Evolutionary conservation across 2,797 vertebrate genomes (phyloP).

Genomic region (Yasuhikotakia modesta): DNA sequence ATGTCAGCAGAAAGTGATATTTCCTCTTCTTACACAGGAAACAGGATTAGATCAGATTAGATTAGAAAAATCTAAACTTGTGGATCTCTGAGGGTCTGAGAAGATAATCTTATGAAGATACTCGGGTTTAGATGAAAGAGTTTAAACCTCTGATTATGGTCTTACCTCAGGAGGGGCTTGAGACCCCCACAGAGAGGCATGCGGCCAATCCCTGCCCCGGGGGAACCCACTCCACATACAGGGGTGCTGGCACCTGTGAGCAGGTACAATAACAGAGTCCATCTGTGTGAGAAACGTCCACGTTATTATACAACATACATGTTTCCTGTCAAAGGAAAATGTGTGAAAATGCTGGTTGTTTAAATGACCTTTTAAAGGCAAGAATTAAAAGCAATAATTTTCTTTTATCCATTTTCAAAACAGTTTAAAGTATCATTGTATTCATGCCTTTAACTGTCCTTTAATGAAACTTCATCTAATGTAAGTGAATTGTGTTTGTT

Average conservation of each 20-base stretch:
- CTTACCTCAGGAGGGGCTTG: conserved; percentile 69
- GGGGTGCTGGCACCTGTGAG: conserved; percentile 21
- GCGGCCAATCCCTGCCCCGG: conserved; percentile 65
- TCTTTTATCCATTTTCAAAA: too few species aligned
- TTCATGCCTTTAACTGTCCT: too few species aligned
- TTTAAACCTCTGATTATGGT: conserved; percentile 84
- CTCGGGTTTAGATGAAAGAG: conserved; percentile 69
- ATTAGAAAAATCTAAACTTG: conserved; percentile 65
- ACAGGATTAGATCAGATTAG: conserved; percentile 39
- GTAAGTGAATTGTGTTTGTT: not conserved
- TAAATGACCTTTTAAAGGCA: too few species aligned
- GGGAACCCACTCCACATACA: conserved; percentile 67
- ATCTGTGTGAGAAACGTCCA: conserved; percentile 5
- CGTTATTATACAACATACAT: not conserved
- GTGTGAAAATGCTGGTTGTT: too few species aligned
- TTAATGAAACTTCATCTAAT: too few species aligned
- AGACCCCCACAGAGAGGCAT: conserved; percentile 55
- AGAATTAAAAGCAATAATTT: too few species aligned
- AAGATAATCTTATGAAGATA: conserved; percentile 61
- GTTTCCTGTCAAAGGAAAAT: too few species aligned
- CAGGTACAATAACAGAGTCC: conserved; percentile 25
- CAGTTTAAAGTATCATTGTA: too few species aligned
- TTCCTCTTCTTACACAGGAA: conserved; percentile 63
- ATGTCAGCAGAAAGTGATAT: conserved; percentile 58
- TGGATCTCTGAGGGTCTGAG: conserved; percentile 41